These are phyloP conservation scores for Thereva nobilitata DNA, from an alignment of 2,888 invertebrate genomes.

Conservation along the genomic window DNA sequence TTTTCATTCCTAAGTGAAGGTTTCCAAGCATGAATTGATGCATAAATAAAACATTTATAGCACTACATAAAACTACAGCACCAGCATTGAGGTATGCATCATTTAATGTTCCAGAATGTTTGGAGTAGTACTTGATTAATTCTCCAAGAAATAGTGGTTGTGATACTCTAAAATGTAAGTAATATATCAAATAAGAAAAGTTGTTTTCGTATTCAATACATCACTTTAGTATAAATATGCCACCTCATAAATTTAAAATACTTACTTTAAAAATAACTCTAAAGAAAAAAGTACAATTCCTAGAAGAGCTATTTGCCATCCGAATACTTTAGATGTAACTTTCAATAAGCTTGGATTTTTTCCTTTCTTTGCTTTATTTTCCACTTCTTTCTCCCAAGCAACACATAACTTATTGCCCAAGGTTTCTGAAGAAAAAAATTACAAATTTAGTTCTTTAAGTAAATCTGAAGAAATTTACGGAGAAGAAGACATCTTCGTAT, in stretches of 20 bases:
- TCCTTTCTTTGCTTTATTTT: constrained; percentile 51
- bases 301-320: constrained; percentile 62
- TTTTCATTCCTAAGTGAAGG: constrained; percentile 68
- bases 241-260: constrained; percentile 14
- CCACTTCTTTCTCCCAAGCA: constrained; percentile 65
- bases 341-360: constrained; percentile 58
- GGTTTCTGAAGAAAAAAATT: constrained; percentile 47
- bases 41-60: constrained; percentile 74
- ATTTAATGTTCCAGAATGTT: constrained; percentile 43
- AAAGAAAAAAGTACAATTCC: constrained; percentile 64
- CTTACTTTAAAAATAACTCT: constrained; percentile 65
- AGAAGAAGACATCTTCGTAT: neutral
- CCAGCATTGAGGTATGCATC: constrained; percentile 78
- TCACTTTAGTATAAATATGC: constrained; percentile 10
- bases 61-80: constrained; percentile 74
- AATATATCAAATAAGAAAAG: constrained; percentile 32
- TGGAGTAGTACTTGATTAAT: constrained; percentile 64
- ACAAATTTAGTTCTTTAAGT: constrained; percentile 15
- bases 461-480: neutral
- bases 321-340: constrained; percentile 64
- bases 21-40: constrained; percentile 87
- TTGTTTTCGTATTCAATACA: neutral
- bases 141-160: constrained; percentile 69
- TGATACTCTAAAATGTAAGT: constrained; percentile 60
- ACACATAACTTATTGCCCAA: constrained; percentile 65